Percentiles rank a stretch among this genome's conserved stretches.
Evolutionary conservation across 2,797 vertebrate species (phyloP).

Genomic region (Melanotaenia boesemani): DNA sequence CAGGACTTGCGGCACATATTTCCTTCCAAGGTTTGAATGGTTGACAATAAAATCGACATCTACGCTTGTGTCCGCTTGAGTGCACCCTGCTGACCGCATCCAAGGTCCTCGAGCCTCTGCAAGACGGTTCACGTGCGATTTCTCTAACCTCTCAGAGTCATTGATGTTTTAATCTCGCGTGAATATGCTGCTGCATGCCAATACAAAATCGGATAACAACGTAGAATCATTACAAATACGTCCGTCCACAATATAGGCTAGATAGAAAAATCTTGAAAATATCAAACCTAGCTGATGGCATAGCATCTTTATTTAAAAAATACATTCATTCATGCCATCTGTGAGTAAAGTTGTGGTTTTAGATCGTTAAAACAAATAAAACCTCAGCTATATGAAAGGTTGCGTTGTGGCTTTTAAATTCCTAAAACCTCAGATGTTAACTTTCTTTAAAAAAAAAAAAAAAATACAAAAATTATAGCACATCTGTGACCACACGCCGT

Average conservation of each 20-base stretch:
- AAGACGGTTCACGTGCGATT: neutral
- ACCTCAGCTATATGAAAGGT: too few relatives aligned
- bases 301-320: too few relatives aligned
- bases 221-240: neutral
- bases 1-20: neutral
- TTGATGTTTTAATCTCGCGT: neutral
- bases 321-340: too few relatives aligned
- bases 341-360: too few relatives aligned
- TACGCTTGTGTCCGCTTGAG: neutral
- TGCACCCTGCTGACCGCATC: conserved; percentile 16
- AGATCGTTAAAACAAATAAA: too few relatives aligned
- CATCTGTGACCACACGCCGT: too few relatives aligned
- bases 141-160: neutral
- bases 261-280: neutral
- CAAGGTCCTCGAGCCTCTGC: conserved; percentile 23
- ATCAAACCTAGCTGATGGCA: too few relatives aligned
- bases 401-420: too few relatives aligned
- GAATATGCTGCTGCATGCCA: neutral
- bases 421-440: too few relatives aligned
- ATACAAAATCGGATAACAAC: neutral
- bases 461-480: too few relatives aligned
- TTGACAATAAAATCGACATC: neutral
- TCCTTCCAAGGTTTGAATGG: neutral
- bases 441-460: too few relatives aligned
- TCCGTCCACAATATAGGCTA: neutral